Evolutionary conservation across 2,888 invertebrate species (phyloP), one percentile per base, ranked within the genome.

Genomic region (Aproaerema taeniolella): DNA sequence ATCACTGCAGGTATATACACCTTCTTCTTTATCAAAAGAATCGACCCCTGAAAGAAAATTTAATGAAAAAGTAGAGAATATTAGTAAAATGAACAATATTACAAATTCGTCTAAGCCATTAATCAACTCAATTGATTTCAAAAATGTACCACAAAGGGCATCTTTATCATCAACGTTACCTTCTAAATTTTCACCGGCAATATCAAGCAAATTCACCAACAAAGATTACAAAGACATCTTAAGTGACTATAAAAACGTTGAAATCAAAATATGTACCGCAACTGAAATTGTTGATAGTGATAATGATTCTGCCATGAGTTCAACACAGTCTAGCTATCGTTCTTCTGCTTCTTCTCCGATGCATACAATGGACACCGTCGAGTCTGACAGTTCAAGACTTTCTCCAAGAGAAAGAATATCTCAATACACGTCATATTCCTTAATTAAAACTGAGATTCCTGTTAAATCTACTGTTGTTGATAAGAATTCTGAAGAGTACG

Each of bases 291-390:
- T 92, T 51, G 94, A 94, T 53, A 93, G 93, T 58, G 95, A 95
- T 68, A 95, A 94, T 59, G 95, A 96, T 72, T 95, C 95, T 16
- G 95, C 95, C 2, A 93, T 95, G 67, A 95, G 95, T 67, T 93
- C 93, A 33, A 93, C 93, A 52, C 91, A 94, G 38, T 95, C 94
- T 31, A 93, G 93, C 66, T 91, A 91, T 65, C 89, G 93, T 51
- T 93, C 93, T 2, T 91, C 92, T 47, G 91, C 91, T 44, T 90
- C 91, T 49, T 94, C 95, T 15, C 95, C 95, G 1, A 93, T 93
- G 49, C 90, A 90, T 39, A 89, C 87, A n/a, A 83, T 89, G 38
- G 89, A 89, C 46, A 79, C 86, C 43, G 75, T 88, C n/a, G 89
- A 89, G 54, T 87, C 87, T 9, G 88, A 88, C 47, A 76, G 73